phyloP scores from a whole-genome alignment of 2,113 vertebrate species.

The Otolemur garnettii region DNA sequence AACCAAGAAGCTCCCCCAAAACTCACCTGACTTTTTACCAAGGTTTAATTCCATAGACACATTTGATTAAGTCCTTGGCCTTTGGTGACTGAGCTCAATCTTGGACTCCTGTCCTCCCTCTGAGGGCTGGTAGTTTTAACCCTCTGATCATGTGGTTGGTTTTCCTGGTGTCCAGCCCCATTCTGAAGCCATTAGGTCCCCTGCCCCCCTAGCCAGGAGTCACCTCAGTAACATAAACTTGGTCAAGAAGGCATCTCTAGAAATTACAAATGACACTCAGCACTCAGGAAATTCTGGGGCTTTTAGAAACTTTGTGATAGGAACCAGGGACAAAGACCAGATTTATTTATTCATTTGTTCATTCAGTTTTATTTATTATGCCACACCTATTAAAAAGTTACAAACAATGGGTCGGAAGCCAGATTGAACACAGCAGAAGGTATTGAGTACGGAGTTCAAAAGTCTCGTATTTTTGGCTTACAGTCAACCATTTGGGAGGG shows the following conservation, averaged over 20 bases:
- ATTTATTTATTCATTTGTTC: neutral
- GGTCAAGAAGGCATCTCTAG: neutral
- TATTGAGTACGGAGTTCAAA: neutral
- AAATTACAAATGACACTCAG: neutral
- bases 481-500: neutral
- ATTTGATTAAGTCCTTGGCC: neutral
- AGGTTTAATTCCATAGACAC: neutral
- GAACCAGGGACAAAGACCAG: neutral
- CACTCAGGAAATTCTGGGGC: neutral
- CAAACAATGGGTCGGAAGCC: neutral
- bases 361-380: neutral
- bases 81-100: neutral
- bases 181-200: neutral
- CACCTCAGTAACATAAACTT: neutral
- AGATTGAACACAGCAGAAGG: neutral
- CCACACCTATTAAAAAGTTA: neutral
- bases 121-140: neutral
- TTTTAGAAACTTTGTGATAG: neutral
- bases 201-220: neutral
- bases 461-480: constrained; percentile 3
- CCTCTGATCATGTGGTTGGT: neutral
- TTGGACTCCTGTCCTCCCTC: neutral
- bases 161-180: neutral
- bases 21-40: neutral
- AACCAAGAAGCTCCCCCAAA: neutral